Base-by-base conservation (phyloP, 1,140 invertebrate species). In the Atta texana region DNA sequence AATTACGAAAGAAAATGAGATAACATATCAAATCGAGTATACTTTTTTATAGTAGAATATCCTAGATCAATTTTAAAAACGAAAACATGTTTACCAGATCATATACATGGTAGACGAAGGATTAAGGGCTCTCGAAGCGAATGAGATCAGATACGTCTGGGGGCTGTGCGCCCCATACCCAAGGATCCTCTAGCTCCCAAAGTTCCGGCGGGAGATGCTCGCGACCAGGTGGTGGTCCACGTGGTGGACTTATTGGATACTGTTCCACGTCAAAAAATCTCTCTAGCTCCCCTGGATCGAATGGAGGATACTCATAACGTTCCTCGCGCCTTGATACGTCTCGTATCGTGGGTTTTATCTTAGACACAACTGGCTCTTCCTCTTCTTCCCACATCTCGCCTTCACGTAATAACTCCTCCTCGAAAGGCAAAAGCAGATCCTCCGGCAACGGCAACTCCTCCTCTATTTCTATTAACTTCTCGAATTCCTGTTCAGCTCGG, bases 121-220 rank as follows among this genome's bases (percentile, higher is more conserved):
- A 34, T 31, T 44, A 82, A 44, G 63, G 14, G 55, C 57, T 82
- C 64, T 89, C 85, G 61, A 92, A 90, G 6, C 85, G 72, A 1
- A 92, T 92, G 4, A 92, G 21, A 74, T 92, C 90, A 2, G 82
- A 66, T 0, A 44, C n/a, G 0, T 89, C 89, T 14, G 16, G n/a
- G n/a, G n/a, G 61, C 14, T 34, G 24, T 1, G 85, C 2, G 10
- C 55, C 39, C 10, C 34, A 71, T 21, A 21, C 74, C 91, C 91
- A 92, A 12, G 90, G 90, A 78, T 92, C 91, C 0, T 92, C 90
- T 0, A 92, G n/a, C 0, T 87, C 85, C 91, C 88, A 90, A 39
- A 92, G 85, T 59, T 92, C 91, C 0, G 87, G 81, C 71, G 75
- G 61, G 7, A 92, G 39, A 3, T 55, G 10, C 55, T 88, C 91